Evolutionary conservation across 2,113 vertebrate species (phyloP), one percentile per base, ranked within the genome.

Genomic region (Charadrius vociferus): DNA sequence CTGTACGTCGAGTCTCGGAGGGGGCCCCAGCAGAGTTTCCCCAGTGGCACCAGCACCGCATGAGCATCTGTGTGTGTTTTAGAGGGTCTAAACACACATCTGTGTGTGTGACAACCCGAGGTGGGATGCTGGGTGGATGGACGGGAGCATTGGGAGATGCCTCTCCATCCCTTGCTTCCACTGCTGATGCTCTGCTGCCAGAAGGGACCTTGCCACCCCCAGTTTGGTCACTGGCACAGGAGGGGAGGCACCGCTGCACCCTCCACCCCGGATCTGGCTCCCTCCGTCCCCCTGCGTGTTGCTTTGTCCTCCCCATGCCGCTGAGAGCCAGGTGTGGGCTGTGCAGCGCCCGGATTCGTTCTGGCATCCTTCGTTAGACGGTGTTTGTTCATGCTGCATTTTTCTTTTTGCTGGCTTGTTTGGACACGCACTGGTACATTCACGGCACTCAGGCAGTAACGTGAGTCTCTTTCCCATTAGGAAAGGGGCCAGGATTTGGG

Each of bases 381-480:
- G 37, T 95, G 95, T 95, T 96, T 96, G 92, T 97, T 97, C 95
- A 47, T 93, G 72, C 75, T 95, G 87, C 95, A 97, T 97, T 95
- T 93, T 97, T 90, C 91, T 95, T 94, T 95, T 81, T 77, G 47
- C 71, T 95, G 93, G 95, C 97, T 86, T 96, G 95, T 97, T 93
- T 94, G 88, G 97, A 95, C 96, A 96, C 4, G 96, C 96, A 93
- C 93, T 93, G 86, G 94, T 97, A 98, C 94, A 88, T 95, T 94
- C 95, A 94, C 71, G 30, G 93, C 62, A 41, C 93, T 96, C 81
- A 79, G 67, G 93, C 93, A 68, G 96, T 94, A 98, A 96, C 59
- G 75, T 96, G 93, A 96, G 93, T 88, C 85, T 95, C 91, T 80
- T 91, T 96, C 91, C 93, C 81, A 96, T 96, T 94, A 96, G 96